Evolutionary conservation across 2,113 vertebrate species (phyloP), one percentile per base, ranked within the genome.

Genomic region (Boulengeromyrus knoepffleri): DNA sequence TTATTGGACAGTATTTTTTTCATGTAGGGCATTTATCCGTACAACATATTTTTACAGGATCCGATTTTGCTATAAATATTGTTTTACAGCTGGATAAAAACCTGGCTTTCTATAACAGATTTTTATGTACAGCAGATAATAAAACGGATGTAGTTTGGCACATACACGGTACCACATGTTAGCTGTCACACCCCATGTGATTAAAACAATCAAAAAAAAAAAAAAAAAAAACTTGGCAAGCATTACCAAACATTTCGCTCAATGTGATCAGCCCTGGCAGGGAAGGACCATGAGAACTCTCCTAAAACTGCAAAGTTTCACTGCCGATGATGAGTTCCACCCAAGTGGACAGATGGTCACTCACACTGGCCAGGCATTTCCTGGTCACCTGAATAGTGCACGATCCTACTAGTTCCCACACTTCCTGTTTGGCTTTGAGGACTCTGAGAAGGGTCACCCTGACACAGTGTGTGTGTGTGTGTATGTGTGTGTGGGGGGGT

Each of bases 381-480:
- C 94, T 93, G 93, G 94, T 96, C 94, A 96, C 95, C 94, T 94
- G 94, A 93, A 91, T 88, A 89, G 66, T 87, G 6, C 85, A 90
- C 80, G 70, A 87, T 89, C 90, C 90, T 53, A 45, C 24, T 42
- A 62, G 50, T 46, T 62, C 53, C 77, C 80, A 88, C 89, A 92
- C 93, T 94, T 95, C 94, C 94, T 94, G 93, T 92, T 91, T 88
- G 91, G 90, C 90, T 92, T 90, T 91, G 45, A 83, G 94, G 95
- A 94, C 95, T 95, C 94, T 95, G 95, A 95, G 94, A 95, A 94
- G 95, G 95, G 94, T 95, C 95, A 92, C 39, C 90, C 77, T 89
- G 90, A 91, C 93, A 92, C 89, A 93, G 93, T 90, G 93, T 13
- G 92, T 94, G 90, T 93, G 50, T 52, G 50, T 52, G 49, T 50